Evolutionary conservation across 2,888 invertebrate genomes (phyloP), one percentile per base, ranked within the genome.

Genomic region (Orchesellides sinensis): DNA sequence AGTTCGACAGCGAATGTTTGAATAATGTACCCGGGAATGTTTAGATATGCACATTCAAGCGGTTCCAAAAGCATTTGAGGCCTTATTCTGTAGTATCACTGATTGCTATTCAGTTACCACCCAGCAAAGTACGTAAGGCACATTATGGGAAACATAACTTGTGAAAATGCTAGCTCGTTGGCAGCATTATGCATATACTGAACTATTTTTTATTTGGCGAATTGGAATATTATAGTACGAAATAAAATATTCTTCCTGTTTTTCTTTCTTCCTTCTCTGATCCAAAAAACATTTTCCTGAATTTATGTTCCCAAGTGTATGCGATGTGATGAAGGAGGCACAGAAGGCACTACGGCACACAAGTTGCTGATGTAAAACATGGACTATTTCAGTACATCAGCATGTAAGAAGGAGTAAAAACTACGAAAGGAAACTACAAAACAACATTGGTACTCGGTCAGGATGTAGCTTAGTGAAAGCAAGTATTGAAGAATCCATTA

Each of bases 241-340:
- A 78, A 56, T 66, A 75, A 78, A 78, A 78, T 78, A 78, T 78
- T 78, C 61, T 78, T 70, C 70, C 69, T 52, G 70, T 78, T 78
- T 78, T 78, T 61, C 54, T 69, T 78, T 70, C 70, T 78, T 61
- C 54, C 61, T 78, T 70, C 61, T 25, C 23, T 66, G 69, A 69
- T 61, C 52, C 63, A 63, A 70, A 52, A 77, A 78, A 70, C 69
- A 54, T 52, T 70, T 75, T 78, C 21, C 23, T 19, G 19, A 78
- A 66, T 77, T 78, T 78, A 78, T 78, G 70, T 54, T 61, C 52
- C 63, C 70, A 12, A n/a, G 23, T 47, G 65, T 14, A 35, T 65
- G 52, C 47, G 47, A 52, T 35, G 65, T 52, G 61, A 25, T 29
- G 27, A 45, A 66, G 19, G 40, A 12, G 3, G 29, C 27, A 65